phyloP scores from a whole-genome alignment of 2,888 invertebrate species.

The Oxytorus armatus region DNA sequence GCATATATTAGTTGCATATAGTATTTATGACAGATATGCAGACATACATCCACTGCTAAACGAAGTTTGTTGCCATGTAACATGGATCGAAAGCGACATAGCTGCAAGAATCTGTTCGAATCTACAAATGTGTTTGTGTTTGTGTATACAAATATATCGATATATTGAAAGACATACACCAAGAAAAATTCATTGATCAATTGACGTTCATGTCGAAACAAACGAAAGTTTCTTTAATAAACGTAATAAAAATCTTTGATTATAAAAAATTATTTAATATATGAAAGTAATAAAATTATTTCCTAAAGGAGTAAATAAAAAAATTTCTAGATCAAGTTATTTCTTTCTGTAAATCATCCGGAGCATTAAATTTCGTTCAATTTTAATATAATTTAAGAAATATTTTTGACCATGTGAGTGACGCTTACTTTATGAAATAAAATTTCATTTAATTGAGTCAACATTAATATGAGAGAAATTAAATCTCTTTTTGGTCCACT shows the following conservation, averaged over 20 bases:
- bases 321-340: too few species aligned
- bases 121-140: slow-evolving; percentile 73
- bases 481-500: too few species aligned
- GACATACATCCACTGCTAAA: slow-evolving; percentile 81
- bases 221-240: not conserved
- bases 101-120: slow-evolving; percentile 80
- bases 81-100: slow-evolving; percentile 82
- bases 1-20: slow-evolving; percentile 55
- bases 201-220: not conserved
- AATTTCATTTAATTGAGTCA: too few species aligned
- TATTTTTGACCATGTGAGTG: too few species aligned
- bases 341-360: too few species aligned
- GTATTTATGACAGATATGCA: slow-evolving; percentile 73
- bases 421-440: too few species aligned
- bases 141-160: slow-evolving; percentile 48
- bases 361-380: too few species aligned
- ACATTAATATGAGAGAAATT: too few species aligned
- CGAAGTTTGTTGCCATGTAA: slow-evolving; percentile 76
- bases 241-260: slow-evolving; percentile 1
- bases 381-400: too few species aligned
- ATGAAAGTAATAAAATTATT: too few species aligned
- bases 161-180: slow-evolving; percentile 25
- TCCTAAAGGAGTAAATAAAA: too few species aligned
- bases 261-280: too few species aligned
- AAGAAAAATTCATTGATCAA: slow-evolving; percentile 23